phyloP scores from a whole-genome alignment of 2,888 invertebrate genomes.

The Spodoptera littoralis region DNA sequence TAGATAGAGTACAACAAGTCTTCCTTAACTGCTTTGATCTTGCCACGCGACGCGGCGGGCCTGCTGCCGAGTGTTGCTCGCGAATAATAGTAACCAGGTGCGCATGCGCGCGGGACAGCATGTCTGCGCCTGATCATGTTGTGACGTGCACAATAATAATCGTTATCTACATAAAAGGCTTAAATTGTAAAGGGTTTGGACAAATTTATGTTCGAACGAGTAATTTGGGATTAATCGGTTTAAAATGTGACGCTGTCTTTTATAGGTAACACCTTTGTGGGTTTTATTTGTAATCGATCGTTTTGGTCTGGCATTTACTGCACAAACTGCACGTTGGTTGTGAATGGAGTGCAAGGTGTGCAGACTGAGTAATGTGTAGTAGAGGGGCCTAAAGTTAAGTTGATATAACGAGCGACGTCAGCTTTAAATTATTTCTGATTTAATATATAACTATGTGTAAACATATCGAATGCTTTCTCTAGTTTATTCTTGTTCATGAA shows the following conservation, averaged over 20 bases:
- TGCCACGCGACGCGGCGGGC: conserved; percentile 52
- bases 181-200: conserved; percentile 68
- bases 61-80: conserved; percentile 59
- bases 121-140: conserved; percentile 68
- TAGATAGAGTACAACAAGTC: conserved; percentile 63
- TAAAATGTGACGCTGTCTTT: conserved; percentile 70
- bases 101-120: conserved; percentile 20
- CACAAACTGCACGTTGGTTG: conserved; percentile 34
- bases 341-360: conserved; percentile 19
- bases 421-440: conserved; percentile 78
- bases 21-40: conserved; percentile 62
- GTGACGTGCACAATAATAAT: conserved; percentile 68
- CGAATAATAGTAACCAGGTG: conserved; percentile 68
- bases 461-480: conserved; percentile 68
- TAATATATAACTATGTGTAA: conserved; percentile 64
- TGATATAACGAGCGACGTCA: conserved; percentile 64
- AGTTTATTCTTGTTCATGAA: conserved; percentile 62
- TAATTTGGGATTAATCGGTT: conserved; percentile 76
- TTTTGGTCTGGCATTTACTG: conserved; percentile 55
- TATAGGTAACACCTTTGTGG: conserved; percentile 73
- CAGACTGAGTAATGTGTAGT: conserved; percentile 49
- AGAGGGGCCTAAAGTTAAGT: conserved; percentile 59
- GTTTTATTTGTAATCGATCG: conserved; percentile 64
- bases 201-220: conserved; percentile 70
- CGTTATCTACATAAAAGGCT: conserved; percentile 69